Base-by-base conservation (phyloP, 2,888 invertebrate species). In the Cerceris rybyensis region DNA sequence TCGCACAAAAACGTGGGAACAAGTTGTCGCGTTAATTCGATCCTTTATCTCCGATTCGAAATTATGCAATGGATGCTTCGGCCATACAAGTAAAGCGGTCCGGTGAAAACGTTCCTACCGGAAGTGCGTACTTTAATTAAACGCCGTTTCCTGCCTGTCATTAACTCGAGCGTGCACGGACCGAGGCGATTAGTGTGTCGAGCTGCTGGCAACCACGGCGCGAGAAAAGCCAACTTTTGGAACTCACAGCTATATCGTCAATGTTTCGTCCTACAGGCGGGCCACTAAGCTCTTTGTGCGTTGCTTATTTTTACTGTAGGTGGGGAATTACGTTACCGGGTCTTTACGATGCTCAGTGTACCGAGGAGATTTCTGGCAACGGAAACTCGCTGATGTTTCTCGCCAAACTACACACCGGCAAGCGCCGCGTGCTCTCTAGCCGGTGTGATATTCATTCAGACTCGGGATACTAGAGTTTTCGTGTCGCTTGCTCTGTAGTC, bases 51-150 rank as follows among this genome's bases (percentile, higher is more conserved):
- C 72, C 65, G 64, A 50, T 75, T 73, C 59, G 70, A 68, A 57
- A 83, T 84, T 81, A 78, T 75, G 86, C 81, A 86, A 86, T 65
- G 73, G 42, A 59, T 66, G 64, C n/a, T 70, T 58, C 65, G 54
- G 59, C 59, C 52, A 70, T 67, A 46, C 64, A 65, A 70, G 69
- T 69, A 75, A 80, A 81, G 75, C 75, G 72, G 78, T 74, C 80
- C 77, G 80, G 84, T 84, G 86, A 86, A 83, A 86, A 86, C 86
- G 86, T 86, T 82, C 81, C 86, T 86, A 79, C 86, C 87, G 86
- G 86, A 86, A 86, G 81, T 84, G 87, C 87, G 86, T 87, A 87
- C 81, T 87, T 87, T 87, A 87, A 87, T 87, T 87, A 87, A 87
- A 87, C 83, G 86, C 59, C 74, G 81, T 82, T 86, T 87, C 86